phyloP scores from a whole-genome alignment of 2,888 invertebrate genomes.

The Liodrosophila aerea region DNA sequence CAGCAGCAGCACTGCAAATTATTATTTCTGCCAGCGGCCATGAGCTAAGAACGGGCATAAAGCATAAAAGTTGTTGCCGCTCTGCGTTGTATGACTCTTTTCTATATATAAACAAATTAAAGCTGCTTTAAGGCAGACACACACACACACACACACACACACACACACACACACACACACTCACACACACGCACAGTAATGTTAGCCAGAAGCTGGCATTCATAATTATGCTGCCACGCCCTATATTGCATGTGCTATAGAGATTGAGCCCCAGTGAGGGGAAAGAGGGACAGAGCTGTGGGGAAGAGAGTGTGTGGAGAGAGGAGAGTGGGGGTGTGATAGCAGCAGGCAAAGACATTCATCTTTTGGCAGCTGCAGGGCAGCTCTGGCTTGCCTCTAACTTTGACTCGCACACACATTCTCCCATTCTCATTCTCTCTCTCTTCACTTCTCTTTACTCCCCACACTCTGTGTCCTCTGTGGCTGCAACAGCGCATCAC shows the following conservation, averaged over 20 bases:
- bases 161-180: background rate
- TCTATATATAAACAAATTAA: slow-evolving; percentile 39
- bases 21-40: slow-evolving; percentile 61
- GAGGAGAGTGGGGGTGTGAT: too few relatives aligned
- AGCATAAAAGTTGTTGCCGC: too few relatives aligned
- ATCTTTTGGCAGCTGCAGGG: slow-evolving; percentile 49
- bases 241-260: slow-evolving; percentile 31
- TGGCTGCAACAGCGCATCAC: slow-evolving; percentile 57
- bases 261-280: too few relatives aligned
- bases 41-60: slow-evolving; percentile 4
- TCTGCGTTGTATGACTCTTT: slow-evolving; percentile 8
- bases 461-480: too few relatives aligned
- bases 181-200: slow-evolving; percentile 31
- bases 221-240: slow-evolving; percentile 65
- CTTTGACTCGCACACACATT: too few relatives aligned
- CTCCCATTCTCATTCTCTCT: background rate
- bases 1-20: slow-evolving; percentile 63
- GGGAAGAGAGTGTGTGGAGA: too few relatives aligned
- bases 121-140: slow-evolving; percentile 51
- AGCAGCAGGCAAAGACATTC: slow-evolving; percentile 46
- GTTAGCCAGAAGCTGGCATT: slow-evolving; percentile 53
- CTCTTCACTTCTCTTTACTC: background rate
- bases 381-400: background rate
- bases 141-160: too few relatives aligned
- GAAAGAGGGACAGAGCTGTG: too few relatives aligned